Percentiles rank a stretch among this genome's conserved stretches.
These are phyloP conservation scores for Bubalus kerabau DNA, from an alignment of 2,113 vertebrate species.

Conservation along the genomic window DNA sequence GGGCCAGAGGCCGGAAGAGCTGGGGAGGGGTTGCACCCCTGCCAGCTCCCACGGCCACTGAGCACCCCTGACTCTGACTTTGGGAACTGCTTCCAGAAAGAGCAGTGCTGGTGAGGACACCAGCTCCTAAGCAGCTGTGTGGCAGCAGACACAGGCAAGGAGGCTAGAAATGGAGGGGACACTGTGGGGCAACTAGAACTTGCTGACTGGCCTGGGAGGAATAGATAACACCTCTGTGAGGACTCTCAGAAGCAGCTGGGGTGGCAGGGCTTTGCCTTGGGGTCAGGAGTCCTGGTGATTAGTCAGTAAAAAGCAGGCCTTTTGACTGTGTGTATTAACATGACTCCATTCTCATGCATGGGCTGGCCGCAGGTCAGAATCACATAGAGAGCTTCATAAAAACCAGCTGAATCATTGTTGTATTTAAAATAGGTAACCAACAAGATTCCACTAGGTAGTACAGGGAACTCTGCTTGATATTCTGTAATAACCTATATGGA, in stretches of 20 bases:
- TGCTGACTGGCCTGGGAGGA: neutral
- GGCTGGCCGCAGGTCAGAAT: too few species aligned
- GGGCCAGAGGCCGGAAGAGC: fast-evolving
- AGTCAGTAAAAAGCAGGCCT: neutral
- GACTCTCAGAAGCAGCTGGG: neutral
- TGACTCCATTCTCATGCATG: neutral
- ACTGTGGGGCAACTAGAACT: neutral
- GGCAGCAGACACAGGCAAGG: neutral
- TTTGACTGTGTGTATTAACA: neutral
- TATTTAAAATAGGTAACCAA: neutral
- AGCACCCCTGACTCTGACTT: neutral
- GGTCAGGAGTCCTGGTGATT: neutral
- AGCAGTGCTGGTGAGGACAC: neutral
- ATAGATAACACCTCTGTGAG: neutral
- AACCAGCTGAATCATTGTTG: neutral
- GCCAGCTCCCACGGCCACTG: fast-evolving
- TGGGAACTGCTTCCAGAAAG: neutral
- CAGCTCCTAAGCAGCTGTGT: neutral
- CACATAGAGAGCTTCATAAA: neutral
- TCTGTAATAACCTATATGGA: neutral
- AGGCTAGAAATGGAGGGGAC: neutral
- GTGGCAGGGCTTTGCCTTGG: neutral
- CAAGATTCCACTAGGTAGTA: neutral
- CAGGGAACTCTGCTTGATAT: neutral
- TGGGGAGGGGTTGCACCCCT: neutral